phyloP scores from a whole-genome alignment of 2,797 vertebrate species.

The Decapterus maruadsi region DNA sequence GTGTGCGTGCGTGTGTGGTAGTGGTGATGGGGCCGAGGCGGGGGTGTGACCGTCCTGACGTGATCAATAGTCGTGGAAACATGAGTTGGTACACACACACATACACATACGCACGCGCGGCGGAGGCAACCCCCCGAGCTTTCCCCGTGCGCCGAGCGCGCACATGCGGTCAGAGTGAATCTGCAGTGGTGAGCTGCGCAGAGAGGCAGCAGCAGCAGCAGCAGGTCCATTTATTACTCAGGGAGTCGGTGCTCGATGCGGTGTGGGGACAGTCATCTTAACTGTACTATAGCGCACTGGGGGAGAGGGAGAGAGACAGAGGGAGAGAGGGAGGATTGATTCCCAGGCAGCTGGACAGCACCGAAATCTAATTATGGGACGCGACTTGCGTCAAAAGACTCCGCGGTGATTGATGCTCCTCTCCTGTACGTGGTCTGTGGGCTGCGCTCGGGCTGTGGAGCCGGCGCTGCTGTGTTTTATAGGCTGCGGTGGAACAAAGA shows the following conservation, averaged over 20 bases:
- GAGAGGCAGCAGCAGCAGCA: background rate
- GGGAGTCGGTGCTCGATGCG: constrained; percentile 40
- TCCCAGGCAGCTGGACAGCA: constrained; percentile 68
- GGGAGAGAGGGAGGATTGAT: constrained; percentile 61
- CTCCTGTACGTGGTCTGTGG: constrained; percentile 49
- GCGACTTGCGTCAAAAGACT: constrained; percentile 74
- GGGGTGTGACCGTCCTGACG: constrained; percentile 21
- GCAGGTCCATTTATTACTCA: constrained; percentile 34
- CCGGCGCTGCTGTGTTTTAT: constrained; percentile 3
- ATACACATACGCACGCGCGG: background rate
- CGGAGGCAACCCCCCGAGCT: constrained; percentile 53
- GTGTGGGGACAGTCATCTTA: constrained; percentile 18
- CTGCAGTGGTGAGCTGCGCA: constrained; percentile 57
- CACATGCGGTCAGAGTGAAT: constrained; percentile 28
- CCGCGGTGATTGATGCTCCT: constrained; percentile 74
- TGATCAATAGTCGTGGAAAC: constrained; percentile 23
- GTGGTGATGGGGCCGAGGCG: background rate
- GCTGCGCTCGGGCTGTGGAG: constrained; percentile 30
- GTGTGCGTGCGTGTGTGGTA: background rate
- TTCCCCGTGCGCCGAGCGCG: constrained; percentile 19
- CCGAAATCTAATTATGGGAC: constrained; percentile 81
- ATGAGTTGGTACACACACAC: constrained; percentile 25
- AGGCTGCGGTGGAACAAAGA: constrained; percentile 57
- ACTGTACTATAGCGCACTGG: constrained; percentile 16
- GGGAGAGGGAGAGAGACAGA: no score